A percentile compares a stretch with the other conserved stretches of the same genome.
Conservation (phyloP, 2,113 vertebrate species). For the Hyperopisus bebe region DNA sequence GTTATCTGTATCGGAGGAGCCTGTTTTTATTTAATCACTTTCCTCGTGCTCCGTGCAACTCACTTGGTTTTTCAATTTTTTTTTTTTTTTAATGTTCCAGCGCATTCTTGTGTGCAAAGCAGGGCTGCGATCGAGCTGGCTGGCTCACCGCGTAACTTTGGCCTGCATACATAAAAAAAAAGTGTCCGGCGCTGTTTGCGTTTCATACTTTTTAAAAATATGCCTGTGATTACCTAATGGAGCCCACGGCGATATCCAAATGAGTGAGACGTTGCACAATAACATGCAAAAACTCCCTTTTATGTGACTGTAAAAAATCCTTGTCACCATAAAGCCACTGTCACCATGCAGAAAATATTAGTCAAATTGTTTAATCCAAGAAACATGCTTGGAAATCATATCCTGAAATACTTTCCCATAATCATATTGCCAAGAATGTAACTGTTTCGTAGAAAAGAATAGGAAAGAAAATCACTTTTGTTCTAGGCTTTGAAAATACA, state of each 20-base stretch:
- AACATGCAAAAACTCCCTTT: not conserved
- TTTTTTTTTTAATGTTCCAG: not conserved
- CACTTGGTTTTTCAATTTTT: not conserved
- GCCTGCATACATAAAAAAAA: not conserved
- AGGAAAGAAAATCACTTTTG: not conserved
- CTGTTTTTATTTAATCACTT: constrained; percentile 8
- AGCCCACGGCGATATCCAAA: not conserved
- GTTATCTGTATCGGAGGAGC: constrained; percentile 75
- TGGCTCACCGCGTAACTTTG: not conserved
- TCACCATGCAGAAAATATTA: not conserved
- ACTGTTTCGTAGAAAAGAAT: not conserved
- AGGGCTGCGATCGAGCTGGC: not conserved
- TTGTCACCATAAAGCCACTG: not conserved
- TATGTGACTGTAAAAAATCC: not conserved
- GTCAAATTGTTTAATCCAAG: constrained; percentile 6
- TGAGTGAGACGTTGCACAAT: not conserved
- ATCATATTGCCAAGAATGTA: not conserved
- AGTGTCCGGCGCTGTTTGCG: not conserved
- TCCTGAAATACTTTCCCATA: not conserved
- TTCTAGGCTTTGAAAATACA: not conserved
- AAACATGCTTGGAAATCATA: constrained; percentile 14
- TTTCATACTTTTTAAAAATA: not conserved
- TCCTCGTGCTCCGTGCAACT: constrained; percentile 51
- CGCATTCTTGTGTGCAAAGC: constrained; percentile 11
- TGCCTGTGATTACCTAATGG: not conserved